Evolutionary conservation across 2,888 invertebrate species (phyloP), one percentile per base, ranked within the genome.

Genomic region (Mycogona germanica): DNA sequence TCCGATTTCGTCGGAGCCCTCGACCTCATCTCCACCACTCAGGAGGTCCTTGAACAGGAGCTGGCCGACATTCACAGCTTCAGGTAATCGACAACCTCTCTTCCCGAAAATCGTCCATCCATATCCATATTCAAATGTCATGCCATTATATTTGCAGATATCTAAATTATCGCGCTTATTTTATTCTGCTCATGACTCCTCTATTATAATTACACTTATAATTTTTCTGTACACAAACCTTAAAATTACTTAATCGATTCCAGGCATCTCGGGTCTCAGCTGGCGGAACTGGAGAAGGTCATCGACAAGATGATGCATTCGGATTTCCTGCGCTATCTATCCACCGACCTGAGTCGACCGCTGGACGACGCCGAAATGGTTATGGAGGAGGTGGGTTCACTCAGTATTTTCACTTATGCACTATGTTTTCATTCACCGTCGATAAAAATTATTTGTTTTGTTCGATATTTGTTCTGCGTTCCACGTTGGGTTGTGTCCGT

Each of bases 1-100:
- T 91, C 89, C 58, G 97, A 98, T 71, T 98, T 93, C 76, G 93
- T 95, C 35, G 95, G 91, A 38, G 97, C 97, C 1, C 75, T 98
- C 57, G 97, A 98, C 72, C 78, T 98, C 57, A 98, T 98, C 62
- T 82, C 87, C 60, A 93, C 93, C 3, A 95, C 97, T 2, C 92
- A 96, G 71, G 93, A 92, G 70, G 87, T 96, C 53, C 75, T 98
- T 32, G 78, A 82, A 9, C 86, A 87, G 62, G 89, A 92, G 67
- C 75, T 98, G 41, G 82, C 87, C 59, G 95, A 95, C 17, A 80
- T 98, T 46, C 88, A 91, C 64, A 88, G 96, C 67, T 89, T 98
- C 65, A 74, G 80, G 79, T 80, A 64, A 32, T 32, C n/a, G 35
- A 32, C 9, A 32, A 12, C n/a, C 9, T 32, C 9, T 32, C n/a